Conservation (phyloP, 2,113 vertebrate species). For the Cygnus atratus region DNA sequence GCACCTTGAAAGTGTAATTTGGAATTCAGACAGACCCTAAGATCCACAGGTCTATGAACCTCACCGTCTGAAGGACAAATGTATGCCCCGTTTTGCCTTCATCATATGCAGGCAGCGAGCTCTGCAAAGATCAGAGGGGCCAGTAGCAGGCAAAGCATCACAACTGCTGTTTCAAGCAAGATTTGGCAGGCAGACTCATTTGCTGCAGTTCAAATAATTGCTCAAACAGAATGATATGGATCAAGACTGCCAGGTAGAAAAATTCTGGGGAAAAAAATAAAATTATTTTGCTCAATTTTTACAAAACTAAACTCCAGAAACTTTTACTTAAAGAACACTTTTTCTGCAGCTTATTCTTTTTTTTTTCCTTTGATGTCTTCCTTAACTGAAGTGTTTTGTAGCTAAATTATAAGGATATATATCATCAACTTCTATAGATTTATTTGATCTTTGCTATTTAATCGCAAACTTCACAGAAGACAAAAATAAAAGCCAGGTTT, state of each 20-base stretch:
- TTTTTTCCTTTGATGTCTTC: neutral
- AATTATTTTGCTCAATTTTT: neutral
- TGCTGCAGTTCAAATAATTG: neutral
- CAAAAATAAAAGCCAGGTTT: conserved; percentile 3
- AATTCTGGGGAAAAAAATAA: neutral
- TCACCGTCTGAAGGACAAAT: neutral
- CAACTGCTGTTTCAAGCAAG: neutral
- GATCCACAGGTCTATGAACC: neutral
- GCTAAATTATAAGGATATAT: neutral
- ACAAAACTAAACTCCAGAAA: neutral
- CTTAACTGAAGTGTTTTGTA: neutral
- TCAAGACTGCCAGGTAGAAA: neutral
- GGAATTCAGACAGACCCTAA: neutral
- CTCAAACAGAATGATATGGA: neutral
- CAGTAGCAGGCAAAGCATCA: neutral
- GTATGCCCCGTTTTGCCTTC: neutral
- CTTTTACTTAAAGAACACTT: neutral
- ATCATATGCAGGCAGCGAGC: neutral
- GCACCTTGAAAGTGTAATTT: neutral
- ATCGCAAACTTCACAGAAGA: neutral
- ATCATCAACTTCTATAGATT: neutral
- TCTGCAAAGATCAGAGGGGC: neutral
- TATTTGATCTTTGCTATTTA: neutral
- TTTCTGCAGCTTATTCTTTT: neutral
- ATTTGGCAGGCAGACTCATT: neutral